Conservation (phyloP, 2,113 vertebrate species). For the Erythrocercus mccallii region DNA sequence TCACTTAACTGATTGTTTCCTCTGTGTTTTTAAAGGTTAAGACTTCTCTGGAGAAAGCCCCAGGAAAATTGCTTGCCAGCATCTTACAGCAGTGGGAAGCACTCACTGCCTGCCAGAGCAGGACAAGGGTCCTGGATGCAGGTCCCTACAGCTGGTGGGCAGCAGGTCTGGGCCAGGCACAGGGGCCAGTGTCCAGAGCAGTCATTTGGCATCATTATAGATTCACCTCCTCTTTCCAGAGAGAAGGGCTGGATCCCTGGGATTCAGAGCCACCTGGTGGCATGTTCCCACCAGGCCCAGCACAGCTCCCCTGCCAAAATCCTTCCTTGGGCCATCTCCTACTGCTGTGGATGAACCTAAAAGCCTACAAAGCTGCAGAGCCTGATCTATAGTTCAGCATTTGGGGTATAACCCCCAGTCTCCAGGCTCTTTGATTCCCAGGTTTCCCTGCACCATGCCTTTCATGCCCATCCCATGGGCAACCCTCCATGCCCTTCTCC, state of each 20-base stretch:
- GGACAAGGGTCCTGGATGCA: background rate
- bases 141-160: background rate
- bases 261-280: slow-evolving; percentile 59
- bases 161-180: background rate
- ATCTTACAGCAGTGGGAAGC: background rate
- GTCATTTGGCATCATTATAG: background rate
- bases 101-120: background rate
- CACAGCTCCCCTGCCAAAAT: background rate
- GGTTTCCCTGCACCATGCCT: background rate
- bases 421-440: background rate
- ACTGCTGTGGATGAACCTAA: background rate
- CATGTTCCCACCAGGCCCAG: background rate
- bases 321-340: background rate
- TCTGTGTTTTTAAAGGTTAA: slow-evolving; percentile 38
- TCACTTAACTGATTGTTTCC: slow-evolving; percentile 6
- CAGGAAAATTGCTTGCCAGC: background rate
- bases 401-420: background rate
- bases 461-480: background rate
- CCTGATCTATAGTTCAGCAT: background rate
- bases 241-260: background rate
- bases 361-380: background rate
- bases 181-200: background rate
- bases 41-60: background rate
- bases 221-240: background rate
- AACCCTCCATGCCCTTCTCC: background rate